Conservation (phyloP, 2,888 invertebrate genomes). For the Agapostemon virescens region DNA sequence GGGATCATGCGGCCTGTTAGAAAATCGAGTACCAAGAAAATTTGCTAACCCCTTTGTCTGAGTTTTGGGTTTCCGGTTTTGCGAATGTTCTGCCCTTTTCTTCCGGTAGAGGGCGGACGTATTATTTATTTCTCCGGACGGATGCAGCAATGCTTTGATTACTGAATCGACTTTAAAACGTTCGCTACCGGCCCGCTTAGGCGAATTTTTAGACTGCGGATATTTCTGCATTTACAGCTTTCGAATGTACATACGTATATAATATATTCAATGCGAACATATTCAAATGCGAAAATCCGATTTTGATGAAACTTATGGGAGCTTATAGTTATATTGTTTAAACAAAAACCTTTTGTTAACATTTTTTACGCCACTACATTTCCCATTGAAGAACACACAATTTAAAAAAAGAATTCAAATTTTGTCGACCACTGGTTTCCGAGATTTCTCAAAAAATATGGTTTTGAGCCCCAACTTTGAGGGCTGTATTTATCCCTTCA, state of each 20-base stretch:
- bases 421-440: too few species aligned
- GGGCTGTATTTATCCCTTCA: too few species aligned
- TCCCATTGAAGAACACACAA: too few species aligned
- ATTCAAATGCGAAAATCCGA: too few species aligned
- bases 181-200: neutral
- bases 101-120: neutral
- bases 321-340: too few species aligned
- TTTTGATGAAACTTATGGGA: too few species aligned
- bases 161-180: neutral
- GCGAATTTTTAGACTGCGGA: neutral
- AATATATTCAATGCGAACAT: neutral
- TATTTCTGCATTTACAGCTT: conserved; percentile 1
- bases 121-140: neutral
- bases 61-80: neutral
- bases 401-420: too few species aligned
- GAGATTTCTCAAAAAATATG: too few species aligned
- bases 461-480: too few species aligned
- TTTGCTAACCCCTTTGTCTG: neutral
- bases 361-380: too few species aligned
- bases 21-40: neutral
- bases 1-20: neutral
- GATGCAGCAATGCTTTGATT: neutral
- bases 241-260: neutral
- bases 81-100: neutral
- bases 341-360: too few species aligned